phyloP scores from a whole-genome alignment of 1,140 invertebrate species.

The Apis florea region DNA sequence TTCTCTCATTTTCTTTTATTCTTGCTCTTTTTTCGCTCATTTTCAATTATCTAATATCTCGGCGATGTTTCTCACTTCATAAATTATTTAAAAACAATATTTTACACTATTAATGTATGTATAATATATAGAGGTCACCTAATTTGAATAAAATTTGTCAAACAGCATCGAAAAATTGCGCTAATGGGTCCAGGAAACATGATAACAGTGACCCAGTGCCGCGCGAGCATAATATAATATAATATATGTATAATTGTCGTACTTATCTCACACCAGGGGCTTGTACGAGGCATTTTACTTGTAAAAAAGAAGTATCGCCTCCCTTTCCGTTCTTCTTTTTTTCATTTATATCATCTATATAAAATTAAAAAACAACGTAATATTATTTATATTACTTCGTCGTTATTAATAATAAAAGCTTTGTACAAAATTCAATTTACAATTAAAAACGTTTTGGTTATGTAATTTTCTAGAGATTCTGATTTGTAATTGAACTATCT shows the following conservation, averaged over 20 bases:
- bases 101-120: slow-evolving; percentile 77
- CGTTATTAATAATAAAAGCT: slow-evolving; percentile 79
- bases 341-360: slow-evolving; percentile 70
- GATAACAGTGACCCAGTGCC: slow-evolving; percentile 76
- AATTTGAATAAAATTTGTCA: slow-evolving; percentile 72
- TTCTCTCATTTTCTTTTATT: slow-evolving; percentile 36
- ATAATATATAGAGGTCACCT: slow-evolving; percentile 72
- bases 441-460: slow-evolving; percentile 79
- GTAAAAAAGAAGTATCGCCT: slow-evolving; percentile 68
- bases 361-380: slow-evolving; percentile 81
- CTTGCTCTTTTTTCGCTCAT: slow-evolving; percentile 36
- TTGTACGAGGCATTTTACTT: slow-evolving; percentile 75
- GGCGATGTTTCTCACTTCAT: slow-evolving; percentile 72
- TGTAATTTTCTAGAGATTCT: slow-evolving; percentile 74
- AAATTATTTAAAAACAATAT: slow-evolving; percentile 79
- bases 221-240: slow-evolving; percentile 66
- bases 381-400: slow-evolving; percentile 79
- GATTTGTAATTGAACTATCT: slow-evolving; percentile 74
- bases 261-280: slow-evolving; percentile 71
- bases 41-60: slow-evolving; percentile 75
- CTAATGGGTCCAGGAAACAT: slow-evolving; percentile 73
- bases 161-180: slow-evolving; percentile 70
- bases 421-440: slow-evolving; percentile 80
- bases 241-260: slow-evolving; percentile 57
- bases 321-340: slow-evolving; percentile 37